A percentile compares a stretch with the other conserved stretches of the same genome.
Conservation (phyloP, 1,140 invertebrate genomes). For the Colletes gigas region DNA sequence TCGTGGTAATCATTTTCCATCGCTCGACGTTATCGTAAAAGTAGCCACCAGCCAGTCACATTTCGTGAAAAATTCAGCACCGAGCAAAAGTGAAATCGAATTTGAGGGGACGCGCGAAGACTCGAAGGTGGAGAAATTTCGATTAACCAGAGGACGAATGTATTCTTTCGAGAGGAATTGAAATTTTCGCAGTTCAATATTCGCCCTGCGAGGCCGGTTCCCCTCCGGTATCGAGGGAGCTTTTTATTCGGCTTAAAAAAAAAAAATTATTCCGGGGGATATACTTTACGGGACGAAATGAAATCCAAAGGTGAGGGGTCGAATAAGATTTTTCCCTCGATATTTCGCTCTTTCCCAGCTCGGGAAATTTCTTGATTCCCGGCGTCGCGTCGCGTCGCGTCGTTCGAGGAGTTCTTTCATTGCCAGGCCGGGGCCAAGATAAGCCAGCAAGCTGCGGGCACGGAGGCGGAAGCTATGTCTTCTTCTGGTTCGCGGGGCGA, state of each 20-base stretch:
- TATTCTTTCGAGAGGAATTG: not conserved
- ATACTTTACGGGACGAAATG: not conserved
- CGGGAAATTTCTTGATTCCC: not conserved
- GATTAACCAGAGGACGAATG: too few species aligned
- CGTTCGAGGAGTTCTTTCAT: not conserved
- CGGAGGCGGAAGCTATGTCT: not conserved
- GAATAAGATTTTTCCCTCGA: conserved; percentile 13
- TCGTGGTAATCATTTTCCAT: too few species aligned
- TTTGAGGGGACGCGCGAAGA: too few species aligned
- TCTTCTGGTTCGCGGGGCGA: not conserved
- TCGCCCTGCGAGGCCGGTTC: not conserved
- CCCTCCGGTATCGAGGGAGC: not conserved
- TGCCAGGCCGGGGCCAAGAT: not conserved
- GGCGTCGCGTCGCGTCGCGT: not conserved
- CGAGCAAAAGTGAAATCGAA: too few species aligned
- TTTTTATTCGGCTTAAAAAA: not conserved
- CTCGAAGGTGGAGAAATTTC: too few species aligned
- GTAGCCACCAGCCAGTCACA: too few species aligned
- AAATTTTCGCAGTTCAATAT: not conserved
- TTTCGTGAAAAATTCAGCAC: too few species aligned
- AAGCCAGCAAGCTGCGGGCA: conserved; percentile 1
- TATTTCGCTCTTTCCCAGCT: not conserved
- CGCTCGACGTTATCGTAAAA: too few species aligned
- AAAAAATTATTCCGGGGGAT: not conserved
- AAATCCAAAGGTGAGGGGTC: not conserved